A percentile compares a stretch with the other conserved stretches of the same genome.
Evolutionary conservation across 2,797 vertebrate species (phyloP).

Genomic region (Eulemur mongoz): DNA sequence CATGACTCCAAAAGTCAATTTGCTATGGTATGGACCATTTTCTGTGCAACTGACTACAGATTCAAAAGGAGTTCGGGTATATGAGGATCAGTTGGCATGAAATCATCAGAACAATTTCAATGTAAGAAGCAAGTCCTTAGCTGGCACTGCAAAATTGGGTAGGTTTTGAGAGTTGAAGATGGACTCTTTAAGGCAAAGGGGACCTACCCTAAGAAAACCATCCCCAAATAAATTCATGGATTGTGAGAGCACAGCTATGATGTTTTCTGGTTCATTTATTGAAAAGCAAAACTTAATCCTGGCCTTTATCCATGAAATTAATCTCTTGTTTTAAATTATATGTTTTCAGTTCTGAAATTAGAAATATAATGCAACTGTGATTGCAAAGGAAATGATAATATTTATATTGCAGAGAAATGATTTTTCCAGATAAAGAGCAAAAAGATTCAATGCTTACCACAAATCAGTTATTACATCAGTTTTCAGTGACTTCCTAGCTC

Average conservation of each 20-base stretch:
- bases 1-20: background rate
- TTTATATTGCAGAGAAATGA: background rate
- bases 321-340: background rate
- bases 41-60: background rate
- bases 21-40: background rate
- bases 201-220: background rate
- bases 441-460: background rate
- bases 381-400: background rate
- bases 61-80: background rate
- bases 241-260: background rate
- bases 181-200: background rate
- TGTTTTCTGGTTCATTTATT: background rate
- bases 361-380: background rate
- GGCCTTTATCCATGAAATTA: background rate
- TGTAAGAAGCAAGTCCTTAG: background rate
- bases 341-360: background rate
- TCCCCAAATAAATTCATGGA: background rate
- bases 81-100: background rate
- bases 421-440: conserved; percentile 36
- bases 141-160: background rate
- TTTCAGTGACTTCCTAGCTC: background rate
- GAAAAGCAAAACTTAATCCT: background rate
- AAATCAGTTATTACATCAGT: conserved; percentile 27
- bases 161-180: background rate
- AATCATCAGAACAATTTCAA: background rate